phyloP scores from a whole-genome alignment of 2,113 vertebrate genomes.

The Nycticryphes semicollaris region DNA sequence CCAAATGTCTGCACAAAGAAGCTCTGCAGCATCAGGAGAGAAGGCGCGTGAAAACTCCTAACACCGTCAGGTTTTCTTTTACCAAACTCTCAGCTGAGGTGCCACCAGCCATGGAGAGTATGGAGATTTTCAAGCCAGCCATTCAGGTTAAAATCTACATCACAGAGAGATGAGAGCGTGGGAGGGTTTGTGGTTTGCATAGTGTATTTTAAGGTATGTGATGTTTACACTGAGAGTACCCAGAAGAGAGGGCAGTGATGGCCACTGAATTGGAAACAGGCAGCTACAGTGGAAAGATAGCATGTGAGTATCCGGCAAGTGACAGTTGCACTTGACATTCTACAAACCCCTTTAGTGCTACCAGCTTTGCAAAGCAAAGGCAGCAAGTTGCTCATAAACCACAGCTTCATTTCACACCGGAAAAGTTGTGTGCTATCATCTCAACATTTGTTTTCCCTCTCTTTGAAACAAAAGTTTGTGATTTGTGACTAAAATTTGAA shows the following conservation, averaged over 20 bases:
- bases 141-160: not conserved
- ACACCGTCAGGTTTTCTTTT: not conserved
- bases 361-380: not conserved
- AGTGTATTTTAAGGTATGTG: not conserved
- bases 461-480: not conserved
- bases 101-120: not conserved
- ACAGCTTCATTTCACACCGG: slow-evolving; percentile 29
- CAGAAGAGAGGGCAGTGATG: not conserved
- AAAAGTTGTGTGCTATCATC: not conserved
- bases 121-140: not conserved
- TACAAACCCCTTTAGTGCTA: not conserved
- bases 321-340: not conserved
- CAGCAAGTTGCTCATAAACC: slow-evolving; percentile 17
- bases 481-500: not conserved
- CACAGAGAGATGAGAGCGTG: rapidly evolving
- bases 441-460: not conserved
- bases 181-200: not conserved
- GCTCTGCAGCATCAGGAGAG: not conserved
- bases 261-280: not conserved
- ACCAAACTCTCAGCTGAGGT: not conserved
- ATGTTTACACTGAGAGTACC: not conserved
- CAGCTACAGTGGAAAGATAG: not conserved
- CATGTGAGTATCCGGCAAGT: not conserved
- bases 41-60: rapidly evolving
- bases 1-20: not conserved